These are phyloP conservation scores for Noctilio leporinus DNA, from an alignment of 2,113 vertebrate species.

Conservation along the genomic window DNA sequence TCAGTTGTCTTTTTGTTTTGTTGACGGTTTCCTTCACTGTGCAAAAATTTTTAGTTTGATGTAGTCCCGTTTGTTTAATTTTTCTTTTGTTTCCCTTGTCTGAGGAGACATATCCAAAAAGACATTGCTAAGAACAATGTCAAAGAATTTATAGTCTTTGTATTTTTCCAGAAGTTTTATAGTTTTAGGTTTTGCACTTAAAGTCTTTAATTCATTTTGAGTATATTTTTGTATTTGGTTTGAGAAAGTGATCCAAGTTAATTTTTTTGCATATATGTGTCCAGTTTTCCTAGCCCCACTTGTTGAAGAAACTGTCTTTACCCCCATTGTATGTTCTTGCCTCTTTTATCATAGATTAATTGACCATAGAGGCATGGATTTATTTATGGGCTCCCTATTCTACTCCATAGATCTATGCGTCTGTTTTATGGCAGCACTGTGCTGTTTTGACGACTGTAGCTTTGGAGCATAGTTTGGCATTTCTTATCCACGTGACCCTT, in stretches of 20 bases:
- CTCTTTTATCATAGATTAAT: not conserved
- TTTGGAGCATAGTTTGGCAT: slow-evolving; percentile 21
- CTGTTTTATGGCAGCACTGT: not conserved
- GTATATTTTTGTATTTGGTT: not conserved
- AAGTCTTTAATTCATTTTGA: not conserved
- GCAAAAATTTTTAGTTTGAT: not conserved
- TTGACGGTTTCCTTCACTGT: not conserved
- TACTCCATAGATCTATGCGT: not conserved
- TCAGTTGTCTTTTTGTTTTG: not conserved
- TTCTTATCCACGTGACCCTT: slow-evolving; percentile 62
- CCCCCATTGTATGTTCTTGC: not conserved
- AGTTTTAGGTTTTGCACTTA: not conserved
- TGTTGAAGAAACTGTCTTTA: not conserved
- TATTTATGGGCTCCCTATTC: not conserved
- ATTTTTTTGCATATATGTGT: not conserved
- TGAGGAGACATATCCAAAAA: not conserved
- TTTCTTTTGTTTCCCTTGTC: too few relatives aligned
- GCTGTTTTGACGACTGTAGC: not conserved
- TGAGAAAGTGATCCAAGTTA: not conserved
- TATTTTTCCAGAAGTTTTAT: not conserved
- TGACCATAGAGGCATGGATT: not conserved
- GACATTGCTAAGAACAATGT: not conserved
- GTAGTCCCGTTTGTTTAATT: not conserved
- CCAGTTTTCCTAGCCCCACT: not conserved
- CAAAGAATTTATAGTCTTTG: not conserved